phyloP scores from a whole-genome alignment of 1,140 invertebrate species.

The Linepithema humile region DNA sequence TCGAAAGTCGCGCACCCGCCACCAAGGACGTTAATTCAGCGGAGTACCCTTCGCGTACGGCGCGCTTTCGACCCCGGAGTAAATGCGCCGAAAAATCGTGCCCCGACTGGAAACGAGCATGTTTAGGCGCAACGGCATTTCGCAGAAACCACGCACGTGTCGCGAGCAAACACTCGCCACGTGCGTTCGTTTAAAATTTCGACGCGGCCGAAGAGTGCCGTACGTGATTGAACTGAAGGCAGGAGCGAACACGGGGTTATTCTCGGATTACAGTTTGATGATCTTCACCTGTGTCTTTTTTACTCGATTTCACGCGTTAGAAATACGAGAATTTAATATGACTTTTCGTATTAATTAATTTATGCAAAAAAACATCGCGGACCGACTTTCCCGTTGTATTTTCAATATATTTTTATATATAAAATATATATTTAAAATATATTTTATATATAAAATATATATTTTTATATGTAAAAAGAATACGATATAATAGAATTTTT shows the following conservation, averaged over 20 bases:
- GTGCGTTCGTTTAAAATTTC: constrained; percentile 34
- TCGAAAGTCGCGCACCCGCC: constrained; percentile 49
- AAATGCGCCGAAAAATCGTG: constrained; percentile 41
- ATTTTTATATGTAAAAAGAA: no score
- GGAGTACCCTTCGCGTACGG: not conserved
- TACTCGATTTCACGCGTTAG: not conserved
- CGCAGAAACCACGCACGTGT: constrained; percentile 18
- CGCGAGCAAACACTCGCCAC: constrained; percentile 20
- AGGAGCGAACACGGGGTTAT: not conserved
- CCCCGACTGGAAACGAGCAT: constrained; percentile 30
- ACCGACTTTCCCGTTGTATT: not conserved
- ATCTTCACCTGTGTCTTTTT: not conserved
- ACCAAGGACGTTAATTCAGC: not conserved
- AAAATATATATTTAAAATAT: no score
- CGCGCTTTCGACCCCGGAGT: constrained; percentile 33
- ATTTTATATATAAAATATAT: no score
- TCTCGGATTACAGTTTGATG: constrained; percentile 21
- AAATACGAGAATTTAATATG: not conserved
- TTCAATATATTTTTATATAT: no score
- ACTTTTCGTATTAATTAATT: not conserved
- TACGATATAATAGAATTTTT: no score
- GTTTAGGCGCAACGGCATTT: constrained; percentile 18
- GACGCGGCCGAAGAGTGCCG: not conserved
- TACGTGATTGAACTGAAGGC: constrained; percentile 33
- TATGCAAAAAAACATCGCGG: not conserved